These are phyloP conservation scores for Oscheius sp. DNA, from an alignment of 1,140 invertebrate genomes.

Conservation along the genomic window DNA sequence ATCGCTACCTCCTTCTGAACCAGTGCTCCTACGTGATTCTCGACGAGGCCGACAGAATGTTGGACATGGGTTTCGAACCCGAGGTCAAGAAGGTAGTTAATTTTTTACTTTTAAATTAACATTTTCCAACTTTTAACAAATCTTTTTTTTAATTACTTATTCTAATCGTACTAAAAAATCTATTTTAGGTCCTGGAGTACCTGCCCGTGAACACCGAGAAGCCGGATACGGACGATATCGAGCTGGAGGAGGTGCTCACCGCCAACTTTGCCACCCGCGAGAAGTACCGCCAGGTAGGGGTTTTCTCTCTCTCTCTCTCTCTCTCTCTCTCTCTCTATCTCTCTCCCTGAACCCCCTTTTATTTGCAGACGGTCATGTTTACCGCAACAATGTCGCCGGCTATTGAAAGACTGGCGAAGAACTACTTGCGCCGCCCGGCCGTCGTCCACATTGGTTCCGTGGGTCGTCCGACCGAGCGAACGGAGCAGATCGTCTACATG, in stretches of 20 bases:
- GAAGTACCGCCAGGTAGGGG: constrained; percentile 81
- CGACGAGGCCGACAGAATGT: constrained; percentile 91
- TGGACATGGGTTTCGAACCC: constrained; percentile 98
- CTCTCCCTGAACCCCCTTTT: too few relatives aligned
- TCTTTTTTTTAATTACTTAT: too few relatives aligned
- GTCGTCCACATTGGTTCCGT: constrained; percentile 98
- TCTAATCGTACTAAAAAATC: not conserved
- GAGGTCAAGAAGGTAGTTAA: constrained; percentile 83
- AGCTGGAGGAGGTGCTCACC: constrained; percentile 85
- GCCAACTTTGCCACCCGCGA: constrained; percentile 85
- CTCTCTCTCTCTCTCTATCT: too few relatives aligned
- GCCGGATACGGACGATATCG: constrained; percentile 95
- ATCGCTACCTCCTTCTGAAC: constrained; percentile 90
- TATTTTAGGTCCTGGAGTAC: constrained; percentile 75
- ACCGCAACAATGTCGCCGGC: constrained; percentile 99
- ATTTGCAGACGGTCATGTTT: constrained; percentile 92
- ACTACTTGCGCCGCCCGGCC: constrained; percentile 88
- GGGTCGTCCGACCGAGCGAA: constrained; percentile 93
- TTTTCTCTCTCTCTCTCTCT: too few relatives aligned
- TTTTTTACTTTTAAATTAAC: not conserved
- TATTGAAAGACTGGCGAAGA: constrained; percentile 89
- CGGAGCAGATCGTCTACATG: constrained; percentile 80
- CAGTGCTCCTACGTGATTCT: constrained; percentile 77
- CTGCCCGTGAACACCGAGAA: constrained; percentile 98
- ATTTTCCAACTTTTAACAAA: too few relatives aligned